phyloP scores from a whole-genome alignment of 2,113 vertebrate species.

The Sporophila hypoxantha region DNA sequence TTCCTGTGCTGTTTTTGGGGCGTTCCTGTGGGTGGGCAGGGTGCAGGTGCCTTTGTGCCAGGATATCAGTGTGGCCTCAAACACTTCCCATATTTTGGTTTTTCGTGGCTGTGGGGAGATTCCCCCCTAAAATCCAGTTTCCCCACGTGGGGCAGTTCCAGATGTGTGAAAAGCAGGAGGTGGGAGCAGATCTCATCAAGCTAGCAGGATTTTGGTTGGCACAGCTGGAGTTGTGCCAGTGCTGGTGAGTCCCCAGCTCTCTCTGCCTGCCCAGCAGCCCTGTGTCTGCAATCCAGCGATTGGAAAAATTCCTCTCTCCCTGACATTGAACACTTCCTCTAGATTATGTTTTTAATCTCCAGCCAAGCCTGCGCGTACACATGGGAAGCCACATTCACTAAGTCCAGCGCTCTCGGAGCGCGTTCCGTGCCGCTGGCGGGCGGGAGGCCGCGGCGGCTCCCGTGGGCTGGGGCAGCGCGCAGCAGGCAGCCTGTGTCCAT shows the following conservation, averaged over 20 bases:
- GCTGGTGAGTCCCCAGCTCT: neutral
- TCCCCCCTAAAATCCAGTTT: neutral
- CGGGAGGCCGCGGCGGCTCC: neutral
- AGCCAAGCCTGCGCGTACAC: rapidly evolving
- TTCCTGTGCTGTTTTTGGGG: neutral
- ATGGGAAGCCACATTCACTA: rapidly evolving
- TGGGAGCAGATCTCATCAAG: neutral
- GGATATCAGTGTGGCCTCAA: neutral
- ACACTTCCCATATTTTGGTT: neutral
- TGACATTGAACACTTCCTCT: neutral
- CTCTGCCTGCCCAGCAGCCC: rapidly evolving
- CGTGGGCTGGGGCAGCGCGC: neutral
- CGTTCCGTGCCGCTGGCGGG: neutral
- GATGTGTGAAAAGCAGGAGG: neutral
- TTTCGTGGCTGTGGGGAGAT: neutral
- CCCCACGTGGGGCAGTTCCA: rapidly evolving
- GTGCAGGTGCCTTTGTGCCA: rapidly evolving
- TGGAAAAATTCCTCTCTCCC: neutral
- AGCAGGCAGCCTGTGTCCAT: neutral
- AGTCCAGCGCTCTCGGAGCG: neutral
- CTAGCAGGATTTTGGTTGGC: neutral
- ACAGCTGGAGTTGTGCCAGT: neutral
- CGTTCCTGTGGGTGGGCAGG: neutral
- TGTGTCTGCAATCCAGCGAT: neutral
- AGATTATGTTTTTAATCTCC: neutral